Base-by-base conservation (phyloP, 2,797 vertebrate species). In the Sardinella longiceps region DNA sequence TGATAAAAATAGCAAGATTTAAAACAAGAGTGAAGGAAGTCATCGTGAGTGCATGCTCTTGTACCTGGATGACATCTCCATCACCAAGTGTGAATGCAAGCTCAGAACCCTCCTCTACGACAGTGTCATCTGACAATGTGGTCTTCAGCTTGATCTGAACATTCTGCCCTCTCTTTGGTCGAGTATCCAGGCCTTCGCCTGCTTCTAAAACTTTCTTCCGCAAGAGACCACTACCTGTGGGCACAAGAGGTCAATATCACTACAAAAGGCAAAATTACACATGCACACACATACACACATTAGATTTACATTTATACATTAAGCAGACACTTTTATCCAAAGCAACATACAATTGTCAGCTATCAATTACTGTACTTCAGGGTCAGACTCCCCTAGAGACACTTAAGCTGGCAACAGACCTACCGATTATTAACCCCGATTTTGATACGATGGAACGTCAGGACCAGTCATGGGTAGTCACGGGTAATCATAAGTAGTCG, bases 61-160 rank as follows among this genome's bases (percentile, higher is more conserved):
- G 9, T 90, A 99, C 98, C 96, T 99, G 98, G 63, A 99, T 94
- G 58, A 99, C 96, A 0, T 99, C 98, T 0, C 98, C 96, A 86
- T 99, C 98, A 14, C 98, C 98, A 66, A 99, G 86, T 0, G 97
- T 98, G 89, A 99, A 99, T 50, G 90, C 86, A 53, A 98, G 92
- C 11, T 92, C 85, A 0, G 91, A 87, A n/a, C 95, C 91, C 82
- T 98, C 96, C 70, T 96, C 95, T 23, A 97, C 92, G 5, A 95
- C 88, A 0, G 91, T 94, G 81, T 96, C 95, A 0, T 96, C 95
- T 84, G 93, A 94, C 86, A 98, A 91, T 0, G 23, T 90, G 9
- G 91, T 94, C 92, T 96, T 98, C 6, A 99, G 91, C 81, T 92
- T 85, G 30, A 99, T 89, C 0, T 94, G 96, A n/a, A 99, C 97